Evolutionary conservation across 2,797 vertebrate species (phyloP).

Genomic region (Pangasius krempfi): DNA sequence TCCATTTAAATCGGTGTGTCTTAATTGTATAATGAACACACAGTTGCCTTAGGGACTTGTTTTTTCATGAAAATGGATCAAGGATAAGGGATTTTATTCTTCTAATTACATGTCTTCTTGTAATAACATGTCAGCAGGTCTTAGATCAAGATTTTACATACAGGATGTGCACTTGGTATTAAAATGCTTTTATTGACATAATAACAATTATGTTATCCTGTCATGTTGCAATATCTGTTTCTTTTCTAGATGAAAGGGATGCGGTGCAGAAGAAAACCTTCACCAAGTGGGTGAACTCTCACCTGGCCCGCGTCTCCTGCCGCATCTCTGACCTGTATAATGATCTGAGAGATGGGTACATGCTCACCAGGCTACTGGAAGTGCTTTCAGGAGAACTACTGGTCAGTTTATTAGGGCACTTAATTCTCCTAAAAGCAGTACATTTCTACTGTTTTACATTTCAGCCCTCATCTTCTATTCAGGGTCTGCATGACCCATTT

Average conservation of each 20-base stretch:
- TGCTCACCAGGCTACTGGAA: slow-evolving; percentile 90
- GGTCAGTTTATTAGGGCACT: slow-evolving; percentile 70
- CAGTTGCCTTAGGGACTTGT: not conserved
- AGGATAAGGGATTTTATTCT: not conserved
- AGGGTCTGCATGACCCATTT: not conserved
- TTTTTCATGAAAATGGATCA: not conserved
- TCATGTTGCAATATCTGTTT: not conserved
- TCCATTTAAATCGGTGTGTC: not conserved
- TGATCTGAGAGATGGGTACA: slow-evolving; percentile 88
- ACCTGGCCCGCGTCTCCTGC: slow-evolving; percentile 85
- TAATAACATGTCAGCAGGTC: not conserved
- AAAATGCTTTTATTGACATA: not conserved
- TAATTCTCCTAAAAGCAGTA: not conserved
- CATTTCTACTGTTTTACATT: not conserved
- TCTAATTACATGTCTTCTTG: not conserved
- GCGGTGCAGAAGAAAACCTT: slow-evolving; percentile 96
- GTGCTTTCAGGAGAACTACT: slow-evolving; percentile 91
- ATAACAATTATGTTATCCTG: not conserved
- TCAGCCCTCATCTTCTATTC: not conserved
- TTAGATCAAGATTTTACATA: not conserved
- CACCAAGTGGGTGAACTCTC: slow-evolving; percentile 94
- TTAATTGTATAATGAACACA: not conserved
- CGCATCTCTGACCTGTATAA: slow-evolving; percentile 88
- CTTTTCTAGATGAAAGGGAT: slow-evolving; percentile 84
- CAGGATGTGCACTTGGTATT: not conserved